Conservation (phyloP, 1,140 invertebrate genomes). For the Danaus plexippus region DNA sequence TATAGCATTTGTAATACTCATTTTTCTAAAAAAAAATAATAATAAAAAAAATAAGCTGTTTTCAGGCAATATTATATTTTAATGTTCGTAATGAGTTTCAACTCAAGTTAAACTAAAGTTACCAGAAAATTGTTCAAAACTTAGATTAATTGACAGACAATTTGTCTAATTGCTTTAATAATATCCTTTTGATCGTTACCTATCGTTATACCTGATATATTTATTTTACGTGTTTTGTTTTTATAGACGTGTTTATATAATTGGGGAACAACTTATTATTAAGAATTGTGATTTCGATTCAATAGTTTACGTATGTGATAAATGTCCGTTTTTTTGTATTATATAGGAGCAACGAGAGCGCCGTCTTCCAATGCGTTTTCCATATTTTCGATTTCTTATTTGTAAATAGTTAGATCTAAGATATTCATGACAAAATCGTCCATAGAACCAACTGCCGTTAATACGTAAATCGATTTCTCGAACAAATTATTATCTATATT, state of each 20-base stretch:
- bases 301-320: constrained; percentile 66
- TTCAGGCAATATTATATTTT: too few relatives aligned
- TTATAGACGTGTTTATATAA: constrained; percentile 52
- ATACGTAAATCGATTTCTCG: constrained; percentile 46
- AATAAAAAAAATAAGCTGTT: too few relatives aligned
- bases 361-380: constrained; percentile 66
- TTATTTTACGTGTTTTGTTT: constrained; percentile 53
- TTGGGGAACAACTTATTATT: constrained; percentile 66
- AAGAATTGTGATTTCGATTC: constrained; percentile 67
- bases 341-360: constrained; percentile 49
- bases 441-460: constrained; percentile 40
- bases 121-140: too few relatives aligned
- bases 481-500: constrained; percentile 42
- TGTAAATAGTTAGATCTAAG: constrained; percentile 49
- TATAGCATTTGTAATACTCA: too few relatives aligned
- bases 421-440: constrained; percentile 57
- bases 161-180: too few relatives aligned
- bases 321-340: constrained; percentile 47
- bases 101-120: too few relatives aligned
- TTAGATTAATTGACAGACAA: too few relatives aligned
- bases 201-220: constrained; percentile 62
- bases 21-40: too few relatives aligned
- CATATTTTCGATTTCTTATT: constrained; percentile 44
- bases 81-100: too few relatives aligned
- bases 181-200: constrained; percentile 46